Conservation (phyloP, 1,140 invertebrate genomes). For the Tetranychus urticae region DNA sequence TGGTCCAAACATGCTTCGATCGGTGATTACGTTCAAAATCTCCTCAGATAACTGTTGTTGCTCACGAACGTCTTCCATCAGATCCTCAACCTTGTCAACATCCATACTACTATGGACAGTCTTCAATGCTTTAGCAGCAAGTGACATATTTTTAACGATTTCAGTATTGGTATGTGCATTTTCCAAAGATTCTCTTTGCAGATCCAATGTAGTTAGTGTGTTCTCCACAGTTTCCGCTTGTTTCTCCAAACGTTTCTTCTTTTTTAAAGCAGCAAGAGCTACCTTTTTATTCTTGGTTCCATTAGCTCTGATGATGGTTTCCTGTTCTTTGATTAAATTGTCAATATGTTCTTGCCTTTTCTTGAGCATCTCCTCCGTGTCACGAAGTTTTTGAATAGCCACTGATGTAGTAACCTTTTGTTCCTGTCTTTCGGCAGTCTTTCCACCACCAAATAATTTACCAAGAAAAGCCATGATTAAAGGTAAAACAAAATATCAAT, state of each 20-base stretch:
- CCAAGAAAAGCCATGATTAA: constrained; percentile 24
- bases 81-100: constrained; percentile 90
- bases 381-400: constrained; percentile 85
- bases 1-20: constrained; percentile 77
- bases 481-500: too few relatives aligned
- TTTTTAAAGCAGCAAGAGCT: constrained; percentile 84
- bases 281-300: constrained; percentile 94
- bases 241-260: constrained; percentile 93
- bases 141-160: constrained; percentile 84
- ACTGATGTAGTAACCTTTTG: constrained; percentile 51
- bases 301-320: constrained; percentile 66
- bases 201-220: constrained; percentile 90
- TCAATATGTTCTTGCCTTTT: constrained; percentile 97
- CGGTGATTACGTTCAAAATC: constrained; percentile 95
- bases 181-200: constrained; percentile 88
- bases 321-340: constrained; percentile 76
- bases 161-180: constrained; percentile 98
- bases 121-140: constrained; percentile 86
- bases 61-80: constrained; percentile 99
- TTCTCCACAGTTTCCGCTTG: constrained; percentile 96
- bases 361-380: constrained; percentile 90
- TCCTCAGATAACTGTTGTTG: constrained; percentile 95
- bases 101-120: constrained; percentile 92
- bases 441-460: constrained; percentile 55
- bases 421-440: constrained; percentile 54